phyloP scores from a whole-genome alignment of 2,113 vertebrate species.

The Morone chrysops region DNA sequence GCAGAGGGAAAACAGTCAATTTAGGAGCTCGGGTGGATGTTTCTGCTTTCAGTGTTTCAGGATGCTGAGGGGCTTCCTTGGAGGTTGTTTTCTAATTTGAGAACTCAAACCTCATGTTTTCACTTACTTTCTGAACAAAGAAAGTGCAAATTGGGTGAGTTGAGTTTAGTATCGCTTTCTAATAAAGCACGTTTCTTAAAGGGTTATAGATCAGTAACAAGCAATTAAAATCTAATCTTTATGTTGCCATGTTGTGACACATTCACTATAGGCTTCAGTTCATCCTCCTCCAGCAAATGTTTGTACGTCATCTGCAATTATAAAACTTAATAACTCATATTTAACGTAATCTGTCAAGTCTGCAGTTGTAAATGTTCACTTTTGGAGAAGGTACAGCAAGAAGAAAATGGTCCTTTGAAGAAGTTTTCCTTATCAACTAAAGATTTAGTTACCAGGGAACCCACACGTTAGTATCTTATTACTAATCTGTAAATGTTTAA shows the following conservation, averaged over 20 bases:
- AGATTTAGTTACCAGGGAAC: neutral
- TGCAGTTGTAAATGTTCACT: neutral
- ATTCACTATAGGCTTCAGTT: neutral
- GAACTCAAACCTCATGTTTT: neutral
- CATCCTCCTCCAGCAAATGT: neutral
- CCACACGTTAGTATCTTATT: neutral
- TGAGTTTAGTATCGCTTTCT: neutral
- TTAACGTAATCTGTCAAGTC: neutral
- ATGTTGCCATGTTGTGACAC: neutral
- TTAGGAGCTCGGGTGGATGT: neutral
- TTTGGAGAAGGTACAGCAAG: neutral
- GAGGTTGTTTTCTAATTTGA: conserved; percentile 2
- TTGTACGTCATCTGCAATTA: neutral
- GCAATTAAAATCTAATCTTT: neutral
- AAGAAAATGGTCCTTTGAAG: neutral
- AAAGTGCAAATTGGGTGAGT: neutral
- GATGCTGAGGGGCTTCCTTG: neutral
- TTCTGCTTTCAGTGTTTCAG: conserved; percentile 7
- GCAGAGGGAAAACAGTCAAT: neutral
- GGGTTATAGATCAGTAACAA: neutral
- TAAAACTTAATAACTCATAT: neutral
- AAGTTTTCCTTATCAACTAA: neutral
- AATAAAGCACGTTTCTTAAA: neutral
- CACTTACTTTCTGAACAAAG: neutral
- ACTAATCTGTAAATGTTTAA: neutral